Base-by-base conservation (phyloP, 1,140 invertebrate genomes). In the Drosophila triauraria region DNA sequence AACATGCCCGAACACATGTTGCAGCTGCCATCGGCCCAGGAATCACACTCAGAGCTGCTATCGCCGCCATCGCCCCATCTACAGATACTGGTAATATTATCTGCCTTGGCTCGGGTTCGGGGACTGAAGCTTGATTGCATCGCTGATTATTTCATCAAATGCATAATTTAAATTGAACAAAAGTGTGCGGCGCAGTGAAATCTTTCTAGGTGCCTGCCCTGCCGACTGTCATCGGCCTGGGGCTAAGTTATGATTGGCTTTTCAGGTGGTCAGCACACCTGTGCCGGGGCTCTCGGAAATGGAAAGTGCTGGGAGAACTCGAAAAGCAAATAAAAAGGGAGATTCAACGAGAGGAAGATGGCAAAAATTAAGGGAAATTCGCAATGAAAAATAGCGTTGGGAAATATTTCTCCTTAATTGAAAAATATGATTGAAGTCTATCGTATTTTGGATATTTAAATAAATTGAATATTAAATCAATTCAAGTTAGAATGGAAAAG, bases 121-220 rank as follows among this genome's bases (percentile, higher is more conserved):
- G 57, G 65, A 71, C 69, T 78, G 62, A 27, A 62, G 75, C 85
- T 81, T 90, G 85, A 88, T 88, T 88, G 86, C 85, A 90, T 46
- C 84, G 70, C 75, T 90, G 85, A 88, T 88, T 88, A 79, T 88
- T 88, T 88, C 84, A 80, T 88, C 85, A 85, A 71, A 75, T 75
- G 84, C 84, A 87, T 87, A 88, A 88, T 85, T 88, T 90, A 85
- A 90, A 76, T 76, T 78, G 53, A 84, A 85, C 85, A 90, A 65
- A 74, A 61, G 74, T 68, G 79, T 72, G 78, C 80, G 65, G 78
- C 77, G 59, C 80, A 53, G 54, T 57, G 71, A 82, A 87, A 87
- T 67, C 72, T 77, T 76, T 82, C 56, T 50, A 48, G 56, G 63
- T 62, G 25, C 35, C 25, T 47, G 75, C 32, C 53, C 40, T 48